These are phyloP conservation scores for Zaprionus ghesquierei DNA, from an alignment of 1,140 invertebrate species.

Conservation along the genomic window DNA sequence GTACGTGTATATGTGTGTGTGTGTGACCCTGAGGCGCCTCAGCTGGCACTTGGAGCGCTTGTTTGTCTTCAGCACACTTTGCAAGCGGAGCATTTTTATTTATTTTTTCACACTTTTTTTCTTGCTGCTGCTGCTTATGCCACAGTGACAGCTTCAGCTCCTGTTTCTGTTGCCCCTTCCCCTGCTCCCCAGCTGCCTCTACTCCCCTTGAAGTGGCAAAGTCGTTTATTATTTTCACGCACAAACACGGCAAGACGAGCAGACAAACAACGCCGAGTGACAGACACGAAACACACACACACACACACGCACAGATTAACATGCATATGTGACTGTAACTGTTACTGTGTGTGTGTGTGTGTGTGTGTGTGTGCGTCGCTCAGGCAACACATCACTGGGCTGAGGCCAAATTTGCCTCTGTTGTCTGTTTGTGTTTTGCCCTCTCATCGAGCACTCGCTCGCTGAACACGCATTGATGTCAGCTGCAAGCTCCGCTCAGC, in stretches of 20 bases:
- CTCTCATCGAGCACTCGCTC: constrained; percentile 37
- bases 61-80: constrained; percentile 60
- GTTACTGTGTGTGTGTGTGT: neutral
- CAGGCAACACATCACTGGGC: neutral
- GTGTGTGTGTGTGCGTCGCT: constrained; percentile 12
- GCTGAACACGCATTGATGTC: constrained; percentile 57
- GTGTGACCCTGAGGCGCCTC: constrained; percentile 33
- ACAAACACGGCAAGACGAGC: constrained; percentile 19
- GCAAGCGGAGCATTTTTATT: constrained; percentile 60
- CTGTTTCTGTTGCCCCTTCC: neutral
- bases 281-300: constrained; percentile 4
- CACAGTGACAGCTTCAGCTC: constrained; percentile 11
- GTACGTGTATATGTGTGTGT: constrained; percentile 9
- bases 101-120: constrained; percentile 68
- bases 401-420: neutral
- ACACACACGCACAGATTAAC: neutral
- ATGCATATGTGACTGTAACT: neutral
- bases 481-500: constrained; percentile 61
- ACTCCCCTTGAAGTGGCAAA: constrained; percentile 57
- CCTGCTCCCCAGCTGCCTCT: neutral
- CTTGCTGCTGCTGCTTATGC: constrained; percentile 57
- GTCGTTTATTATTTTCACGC: constrained; percentile 79
- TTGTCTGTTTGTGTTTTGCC: constrained; percentile 40
- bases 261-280: constrained; percentile 18
- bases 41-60: constrained; percentile 41